Conservation (phyloP, 2,888 invertebrate genomes). For the Stenichneumon culpator region DNA sequence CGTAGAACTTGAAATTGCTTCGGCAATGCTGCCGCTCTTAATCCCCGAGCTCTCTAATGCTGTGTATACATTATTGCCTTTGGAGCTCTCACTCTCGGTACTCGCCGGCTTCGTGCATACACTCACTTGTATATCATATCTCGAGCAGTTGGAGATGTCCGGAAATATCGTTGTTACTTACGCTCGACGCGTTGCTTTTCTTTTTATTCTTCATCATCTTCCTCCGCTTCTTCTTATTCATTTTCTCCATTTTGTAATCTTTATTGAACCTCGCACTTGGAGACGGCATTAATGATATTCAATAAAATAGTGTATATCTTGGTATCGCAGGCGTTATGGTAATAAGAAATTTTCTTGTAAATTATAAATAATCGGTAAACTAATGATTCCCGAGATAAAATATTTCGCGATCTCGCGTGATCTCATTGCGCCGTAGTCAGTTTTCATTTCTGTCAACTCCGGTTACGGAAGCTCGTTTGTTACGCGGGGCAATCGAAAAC, state of each 20-base stretch:
- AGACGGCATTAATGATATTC: constrained; percentile 24
- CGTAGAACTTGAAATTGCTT: constrained; percentile 7
- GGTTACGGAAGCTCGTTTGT: background rate
- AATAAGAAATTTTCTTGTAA: constrained; percentile 26
- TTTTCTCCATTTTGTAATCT: constrained; percentile 12
- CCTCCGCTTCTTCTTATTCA: background rate
- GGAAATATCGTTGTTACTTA: constrained; percentile 22
- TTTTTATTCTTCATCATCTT: background rate
- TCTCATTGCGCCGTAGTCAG: background rate
- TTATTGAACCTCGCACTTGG: background rate
- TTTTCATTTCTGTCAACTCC: constrained; percentile 19
- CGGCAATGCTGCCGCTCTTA: constrained; percentile 6
- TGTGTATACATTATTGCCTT: constrained; percentile 18
- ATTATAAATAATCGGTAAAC: constrained; percentile 10
- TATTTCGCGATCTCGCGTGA: background rate
- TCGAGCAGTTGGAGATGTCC: background rate
- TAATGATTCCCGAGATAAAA: background rate
- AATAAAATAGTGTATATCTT: constrained; percentile 8
- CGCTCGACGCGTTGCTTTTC: background rate
- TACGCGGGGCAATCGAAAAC: background rate
- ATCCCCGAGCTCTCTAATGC: constrained; percentile 16
- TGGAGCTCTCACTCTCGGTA: constrained; percentile 19
- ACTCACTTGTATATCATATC: background rate
- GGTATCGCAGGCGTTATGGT: constrained; percentile 25
- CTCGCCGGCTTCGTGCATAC: background rate